Percentiles rank a stretch among this genome's conserved stretches.
These are phyloP conservation scores for Apodemia mormo DNA, from an alignment of 2,888 invertebrate genomes.

Conservation along the genomic window DNA sequence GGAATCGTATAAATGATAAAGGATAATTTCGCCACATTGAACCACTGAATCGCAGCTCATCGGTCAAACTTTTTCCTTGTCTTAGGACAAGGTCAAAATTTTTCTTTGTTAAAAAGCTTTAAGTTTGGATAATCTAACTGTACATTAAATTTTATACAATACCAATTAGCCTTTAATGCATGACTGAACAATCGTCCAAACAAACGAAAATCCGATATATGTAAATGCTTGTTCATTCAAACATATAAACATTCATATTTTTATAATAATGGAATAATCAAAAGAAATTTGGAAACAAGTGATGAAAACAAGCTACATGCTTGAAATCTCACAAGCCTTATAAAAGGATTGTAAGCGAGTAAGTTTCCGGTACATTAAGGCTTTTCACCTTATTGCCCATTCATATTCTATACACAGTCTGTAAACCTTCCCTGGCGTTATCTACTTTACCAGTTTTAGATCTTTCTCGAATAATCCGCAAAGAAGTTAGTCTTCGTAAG, in stretches of 20 bases:
- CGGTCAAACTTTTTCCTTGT: too few species aligned
- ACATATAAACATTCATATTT: background rate
- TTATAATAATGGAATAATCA: background rate
- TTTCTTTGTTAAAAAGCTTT: too few species aligned
- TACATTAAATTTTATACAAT: too few species aligned
- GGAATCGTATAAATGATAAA: too few species aligned
- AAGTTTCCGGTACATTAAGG: conserved; percentile 15
- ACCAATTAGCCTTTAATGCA: too few species aligned
- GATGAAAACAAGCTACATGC: background rate
- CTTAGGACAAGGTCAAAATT: too few species aligned
- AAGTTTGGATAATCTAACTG: too few species aligned
- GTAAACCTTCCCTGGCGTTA: conserved; percentile 21
- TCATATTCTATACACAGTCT: conserved; percentile 15
- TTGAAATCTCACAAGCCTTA: background rate
- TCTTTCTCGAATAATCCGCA: conserved; percentile 44
- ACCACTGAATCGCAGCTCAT: too few species aligned
- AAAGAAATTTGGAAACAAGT: background rate
- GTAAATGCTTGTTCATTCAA: too few species aligned
- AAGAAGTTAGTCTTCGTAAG: conserved; percentile 47
- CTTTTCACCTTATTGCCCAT: conserved; percentile 16
- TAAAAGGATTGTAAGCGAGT: conserved; percentile 6
- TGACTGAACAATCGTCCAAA: too few species aligned
- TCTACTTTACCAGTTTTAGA: conserved; percentile 29
- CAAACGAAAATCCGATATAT: too few species aligned
- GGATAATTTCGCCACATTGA: too few species aligned